These are phyloP conservation scores for Chloroceryle inda DNA, from an alignment of 2,797 vertebrate genomes.

Conservation along the genomic window DNA sequence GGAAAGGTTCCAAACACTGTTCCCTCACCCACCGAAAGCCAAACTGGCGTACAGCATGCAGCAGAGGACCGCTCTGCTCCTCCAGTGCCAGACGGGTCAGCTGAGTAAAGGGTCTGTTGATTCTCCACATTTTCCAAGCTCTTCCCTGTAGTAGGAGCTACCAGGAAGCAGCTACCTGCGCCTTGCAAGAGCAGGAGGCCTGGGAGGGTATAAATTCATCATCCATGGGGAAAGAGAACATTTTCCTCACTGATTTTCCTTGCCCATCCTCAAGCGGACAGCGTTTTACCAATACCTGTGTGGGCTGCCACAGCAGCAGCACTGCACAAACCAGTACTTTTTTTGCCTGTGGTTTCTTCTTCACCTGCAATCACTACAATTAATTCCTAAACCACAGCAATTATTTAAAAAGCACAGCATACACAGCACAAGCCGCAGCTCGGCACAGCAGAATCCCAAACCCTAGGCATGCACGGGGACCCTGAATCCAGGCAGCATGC, in stretches of 20 bases:
- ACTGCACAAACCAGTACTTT: background rate
- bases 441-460: background rate
- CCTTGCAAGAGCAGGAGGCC: background rate
- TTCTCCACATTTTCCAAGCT: background rate
- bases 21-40: fast-evolving
- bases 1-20: background rate
- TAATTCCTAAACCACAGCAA: background rate
- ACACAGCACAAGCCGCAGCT: background rate
- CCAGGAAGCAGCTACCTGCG: no score
- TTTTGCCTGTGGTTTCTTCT: background rate
- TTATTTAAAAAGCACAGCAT: background rate
- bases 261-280: fast-evolving
- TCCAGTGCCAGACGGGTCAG: background rate
- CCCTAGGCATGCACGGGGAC: background rate
- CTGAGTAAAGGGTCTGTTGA: fast-evolving
- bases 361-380: background rate
- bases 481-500: background rate
- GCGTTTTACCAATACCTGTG: fast-evolving
- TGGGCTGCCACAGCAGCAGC: background rate
- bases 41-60: fast-evolving
- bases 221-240: background rate
- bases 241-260: background rate
- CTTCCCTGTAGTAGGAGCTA: background rate
- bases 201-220: background rate
- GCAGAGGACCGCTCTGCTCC: background rate